Base-by-base conservation (phyloP, 2,797 vertebrate species). In the Onychomys arenicola region DNA sequence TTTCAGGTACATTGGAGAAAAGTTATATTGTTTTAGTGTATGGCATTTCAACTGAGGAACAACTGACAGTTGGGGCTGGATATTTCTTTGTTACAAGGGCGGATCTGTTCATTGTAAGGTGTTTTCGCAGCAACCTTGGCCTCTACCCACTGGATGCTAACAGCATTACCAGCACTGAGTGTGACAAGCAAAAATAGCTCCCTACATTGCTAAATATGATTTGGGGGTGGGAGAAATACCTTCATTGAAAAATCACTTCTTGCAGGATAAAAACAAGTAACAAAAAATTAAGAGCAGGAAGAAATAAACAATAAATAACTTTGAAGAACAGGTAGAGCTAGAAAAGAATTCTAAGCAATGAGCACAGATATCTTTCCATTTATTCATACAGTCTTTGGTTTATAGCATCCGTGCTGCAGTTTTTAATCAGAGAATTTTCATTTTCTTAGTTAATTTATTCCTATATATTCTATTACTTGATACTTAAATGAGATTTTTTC, bases 121-220 rank as follows among this genome's bases (percentile, higher is more conserved):
- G 19, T 85, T 73, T 85, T 67, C 84, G 59, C 65, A 95, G 76
- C 29, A 92, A 59, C 63, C 6, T 46, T 85, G 61, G 34, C 25
- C 17, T 94, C 73, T 86, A 93, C 19, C 67, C n/a, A 93, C 17
- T 69, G 86, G 88, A 87, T 46, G 34, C 25, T 75, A 81, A 61
- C 61, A 84, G 49, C 11, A 90, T 6, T 4, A 71, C 25, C 40
- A 95, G 67, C 63, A 83, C 19, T 32, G 80, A 96, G 37, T 13
- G 1, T 63, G 57, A 73, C 29, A 90, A 88, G 17, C 49, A 94
- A 94, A 94, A 95, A 52, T 92, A 92, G 75, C 46, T 80, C 37
- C 13, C 69, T 16, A 63, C 3, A 94, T 13, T 37, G n/a, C 16
- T 78, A 91, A 95, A 94, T 23, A 19, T 61, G 25, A 40, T 8